Evolutionary conservation across 2,888 invertebrate species (phyloP), one percentile per base, ranked within the genome.

Genomic region (Augiades crinisus): DNA sequence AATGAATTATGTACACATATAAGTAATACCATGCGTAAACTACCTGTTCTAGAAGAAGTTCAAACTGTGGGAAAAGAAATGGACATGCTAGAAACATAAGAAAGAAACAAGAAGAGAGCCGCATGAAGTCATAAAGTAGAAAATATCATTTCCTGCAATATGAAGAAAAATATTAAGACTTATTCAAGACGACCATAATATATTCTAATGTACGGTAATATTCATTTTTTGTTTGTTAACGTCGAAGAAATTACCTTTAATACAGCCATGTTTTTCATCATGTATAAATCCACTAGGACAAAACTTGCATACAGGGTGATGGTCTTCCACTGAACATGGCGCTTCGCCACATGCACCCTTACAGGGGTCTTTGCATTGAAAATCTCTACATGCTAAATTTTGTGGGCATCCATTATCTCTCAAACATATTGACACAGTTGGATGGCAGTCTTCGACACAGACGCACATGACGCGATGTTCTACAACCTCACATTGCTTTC

Each of bases 301-400:
- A 93, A 96, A 96, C 94, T 96, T 96, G 95, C 98, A 98, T 87
- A 95, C 94, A 69, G 97, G 95, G 91, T 95, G 96, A 92, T 98
- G 98, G 88, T 97, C 96, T 93, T 97, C 96, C 72, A 97, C 97
- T 90, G 94, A 95, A 91, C 98, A 98, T 72, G 97, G 97, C 66
- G 96, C 94, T 71, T 95, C 95, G 89, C 97, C 97, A 84, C 94
- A 95, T 75, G 95, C 94, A 76, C 94, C 94, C 80, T 92, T 92
- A 90, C 97, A 97, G 64, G 97, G 97, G 90, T 97, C 95, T 90
- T 96, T 93, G 84, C 97, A 97, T 90, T 95, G 94, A 85, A 95
- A 96, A 81, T 95, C 95, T 80, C 94, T 93, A 88, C 97, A 97
- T 63, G 96, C 95, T 84, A 95, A 92, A 71, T 95, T 93, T 62